Percentiles rank a stretch among this genome's conserved stretches.
Evolutionary conservation across 2,113 vertebrate species (phyloP).

Genomic region (Lipophrys pholis): DNA sequence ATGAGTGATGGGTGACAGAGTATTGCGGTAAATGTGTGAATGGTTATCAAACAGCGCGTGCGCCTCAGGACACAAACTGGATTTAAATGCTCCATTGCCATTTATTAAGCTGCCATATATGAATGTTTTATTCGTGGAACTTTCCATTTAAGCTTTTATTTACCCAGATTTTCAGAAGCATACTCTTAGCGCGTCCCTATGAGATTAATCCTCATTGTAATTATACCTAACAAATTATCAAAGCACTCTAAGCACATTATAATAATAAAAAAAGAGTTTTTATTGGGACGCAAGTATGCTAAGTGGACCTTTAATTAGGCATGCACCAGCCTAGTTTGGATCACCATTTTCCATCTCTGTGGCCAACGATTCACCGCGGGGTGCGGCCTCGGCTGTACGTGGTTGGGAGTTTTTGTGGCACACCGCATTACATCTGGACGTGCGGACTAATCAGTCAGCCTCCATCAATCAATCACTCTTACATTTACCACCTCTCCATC

Average conservation of each 20-base stretch:
- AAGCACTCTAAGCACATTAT: conserved; percentile 25
- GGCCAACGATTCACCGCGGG: conserved; percentile 58
- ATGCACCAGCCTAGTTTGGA: conserved; percentile 27
- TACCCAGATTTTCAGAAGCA: background rate
- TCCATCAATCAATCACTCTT: conserved; percentile 73
- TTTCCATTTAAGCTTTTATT: background rate
- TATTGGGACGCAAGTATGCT: conserved; percentile 47
- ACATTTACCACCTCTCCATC: conserved; percentile 72
- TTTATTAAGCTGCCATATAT: conserved; percentile 22
- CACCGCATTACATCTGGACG: conserved; percentile 75
- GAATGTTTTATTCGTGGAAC: conserved; percentile 1
- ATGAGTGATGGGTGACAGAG: conserved; percentile 26
- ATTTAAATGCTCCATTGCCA: conserved; percentile 13
- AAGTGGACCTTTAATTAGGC: conserved; percentile 60
- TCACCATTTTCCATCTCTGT: conserved; percentile 32
- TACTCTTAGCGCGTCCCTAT: background rate
- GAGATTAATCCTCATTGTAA: conserved; percentile 42
- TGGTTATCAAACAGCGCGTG: conserved; percentile 3
- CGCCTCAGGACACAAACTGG: conserved; percentile 8
- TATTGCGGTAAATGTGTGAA: conserved; percentile 29
- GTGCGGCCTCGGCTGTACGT: conserved; percentile 63
- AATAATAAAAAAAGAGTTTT: conserved; percentile 19
- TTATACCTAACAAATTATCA: conserved; percentile 39
- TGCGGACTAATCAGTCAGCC: conserved; percentile 70
- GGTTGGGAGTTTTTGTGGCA: conserved; percentile 64